Conservation (phyloP, 2,113 vertebrate species). For the Melanocharis versteri region DNA sequence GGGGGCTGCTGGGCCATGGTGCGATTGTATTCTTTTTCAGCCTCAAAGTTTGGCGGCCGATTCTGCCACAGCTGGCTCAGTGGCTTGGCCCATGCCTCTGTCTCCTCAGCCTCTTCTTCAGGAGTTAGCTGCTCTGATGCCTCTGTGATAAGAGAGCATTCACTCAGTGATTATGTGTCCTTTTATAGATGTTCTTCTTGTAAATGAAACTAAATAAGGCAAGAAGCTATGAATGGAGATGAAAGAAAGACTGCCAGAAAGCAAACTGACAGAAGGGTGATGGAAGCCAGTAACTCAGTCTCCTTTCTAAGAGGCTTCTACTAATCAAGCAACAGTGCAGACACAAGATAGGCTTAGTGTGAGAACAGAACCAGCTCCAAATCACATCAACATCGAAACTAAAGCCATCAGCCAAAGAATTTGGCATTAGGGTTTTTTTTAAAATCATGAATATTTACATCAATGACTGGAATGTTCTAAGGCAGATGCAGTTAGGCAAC, state of each 20-base stretch:
- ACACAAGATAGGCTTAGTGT: background rate
- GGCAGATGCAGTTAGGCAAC: background rate
- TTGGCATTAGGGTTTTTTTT: background rate
- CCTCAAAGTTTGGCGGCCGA: constrained; percentile 82
- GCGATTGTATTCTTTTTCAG: constrained; percentile 88
- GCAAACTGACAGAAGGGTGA: background rate
- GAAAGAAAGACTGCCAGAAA: background rate
- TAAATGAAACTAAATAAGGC: background rate
- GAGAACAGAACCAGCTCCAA: background rate
- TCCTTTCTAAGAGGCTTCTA: background rate
- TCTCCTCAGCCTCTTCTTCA: constrained; percentile 87
- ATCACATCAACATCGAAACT: background rate
- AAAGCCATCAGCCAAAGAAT: background rate
- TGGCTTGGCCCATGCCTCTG: constrained; percentile 90
- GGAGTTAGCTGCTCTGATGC: constrained; percentile 76
- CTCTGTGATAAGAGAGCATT: constrained; percentile 70
- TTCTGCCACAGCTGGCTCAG: constrained; percentile 90
- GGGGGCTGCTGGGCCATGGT: constrained; percentile 84
- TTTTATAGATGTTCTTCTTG: background rate
- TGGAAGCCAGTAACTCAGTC: background rate
- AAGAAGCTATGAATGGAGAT: background rate
- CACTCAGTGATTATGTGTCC: background rate
- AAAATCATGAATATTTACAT: background rate
- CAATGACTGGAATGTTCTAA: background rate
- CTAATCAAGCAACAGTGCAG: background rate